Evolutionary conservation across 2,113 vertebrate species (phyloP), one percentile per base, ranked within the genome.

Genomic region (Limnothrissa miodon): DNA sequence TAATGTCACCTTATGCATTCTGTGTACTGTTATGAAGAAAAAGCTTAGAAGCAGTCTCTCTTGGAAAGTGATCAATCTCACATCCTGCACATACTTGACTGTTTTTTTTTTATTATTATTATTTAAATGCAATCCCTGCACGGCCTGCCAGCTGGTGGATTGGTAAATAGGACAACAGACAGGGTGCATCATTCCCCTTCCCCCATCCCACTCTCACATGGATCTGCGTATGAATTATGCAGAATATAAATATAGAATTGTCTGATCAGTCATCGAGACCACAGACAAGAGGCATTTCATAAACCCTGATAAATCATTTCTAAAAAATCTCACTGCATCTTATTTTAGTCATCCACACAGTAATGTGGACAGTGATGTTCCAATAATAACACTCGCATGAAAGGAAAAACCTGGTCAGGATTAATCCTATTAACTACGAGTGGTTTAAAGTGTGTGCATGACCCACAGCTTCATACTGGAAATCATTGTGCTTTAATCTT

Each of bases 111-210:
- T n/a, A n/a, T n/a, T n/a, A n/a, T n/a, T n/a, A n/a, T 59, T 42
- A 79, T 82, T 82, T 21, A 9, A 78, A 78, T 53, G 80, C 17
- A 87, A 86, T 86, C 81, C 39, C 39, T 46, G n/a, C 59, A n/a
- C 82, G 80, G 5, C 53, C 84, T 1, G 39, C 83, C 83, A 86
- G 84, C 59, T 82, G 81, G 44, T 70, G 62, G 81, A 88, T 80
- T 45, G 78, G 80, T 85, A 88, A 86, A 62, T 56, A n/a, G 81
- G 83, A 83, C 80, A 85, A 70, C 87, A 7, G n/a, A 45, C 79
- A 11, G 48, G 36, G 19, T 15, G 44, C 29, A n/a, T 80, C 84
- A 80, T 13, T 33, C 29, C 81, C 45, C 39, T 23, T 23, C 25
- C 83, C 89, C 83, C 78, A 13, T 17, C 11, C 80, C 13, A 51